Evolutionary conservation across 2,797 vertebrate genomes (phyloP).

Genomic region (Macropodus opercularis): DNA sequence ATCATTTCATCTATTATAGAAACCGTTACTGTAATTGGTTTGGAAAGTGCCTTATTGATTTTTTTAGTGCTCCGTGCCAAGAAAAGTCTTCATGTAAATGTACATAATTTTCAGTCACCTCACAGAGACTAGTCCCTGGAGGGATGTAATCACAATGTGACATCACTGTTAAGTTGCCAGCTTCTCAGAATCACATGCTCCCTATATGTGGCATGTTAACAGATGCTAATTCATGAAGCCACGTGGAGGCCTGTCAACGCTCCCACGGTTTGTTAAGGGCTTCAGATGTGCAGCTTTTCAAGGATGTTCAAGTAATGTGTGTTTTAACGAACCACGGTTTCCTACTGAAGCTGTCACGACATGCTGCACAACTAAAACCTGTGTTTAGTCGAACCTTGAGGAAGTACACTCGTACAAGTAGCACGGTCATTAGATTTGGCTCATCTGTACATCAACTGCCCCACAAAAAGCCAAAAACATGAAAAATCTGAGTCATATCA

Average conservation of each 20-base stretch:
- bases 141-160: constrained; percentile 12
- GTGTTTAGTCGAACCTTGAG: too few relatives aligned
- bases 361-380: too few relatives aligned
- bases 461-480: too few relatives aligned
- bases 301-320: too few relatives aligned
- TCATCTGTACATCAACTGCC: too few relatives aligned
- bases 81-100: constrained; percentile 2
- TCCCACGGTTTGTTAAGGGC: neutral
- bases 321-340: neutral
- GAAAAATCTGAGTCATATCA: too few relatives aligned
- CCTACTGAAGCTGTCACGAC: neutral
- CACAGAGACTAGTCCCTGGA: constrained; percentile 2
- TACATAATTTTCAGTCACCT: constrained; percentile 23
- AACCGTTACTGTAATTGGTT: neutral
- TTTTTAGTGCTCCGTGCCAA: neutral
- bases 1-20: too few relatives aligned
- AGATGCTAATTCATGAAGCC: constrained; percentile 30
- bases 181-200: constrained; percentile 11
- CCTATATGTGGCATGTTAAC: constrained; percentile 19
- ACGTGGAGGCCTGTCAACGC: constrained; percentile 17
- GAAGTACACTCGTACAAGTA: too few relatives aligned
- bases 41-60: neutral
- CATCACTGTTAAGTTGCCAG: neutral
- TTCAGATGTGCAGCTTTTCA: too few relatives aligned
- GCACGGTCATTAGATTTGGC: too few relatives aligned